Percentiles rank a stretch among this genome's conserved stretches.
These are phyloP conservation scores for Canis aureus DNA, from an alignment of 2,113 vertebrate species.

Conservation along the genomic window DNA sequence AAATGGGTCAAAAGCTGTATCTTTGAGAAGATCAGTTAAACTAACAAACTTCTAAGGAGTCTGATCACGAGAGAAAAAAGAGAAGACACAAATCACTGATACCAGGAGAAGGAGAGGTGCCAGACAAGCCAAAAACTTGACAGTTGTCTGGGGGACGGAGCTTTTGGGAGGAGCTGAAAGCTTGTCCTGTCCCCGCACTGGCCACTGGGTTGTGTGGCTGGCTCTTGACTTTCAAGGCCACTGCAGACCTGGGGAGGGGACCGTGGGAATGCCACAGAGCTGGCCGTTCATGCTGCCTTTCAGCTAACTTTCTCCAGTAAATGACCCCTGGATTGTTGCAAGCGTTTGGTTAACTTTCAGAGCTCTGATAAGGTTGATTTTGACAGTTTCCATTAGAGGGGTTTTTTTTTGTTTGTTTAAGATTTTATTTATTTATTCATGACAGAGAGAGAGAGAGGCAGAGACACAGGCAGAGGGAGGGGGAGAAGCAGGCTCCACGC, in stretches of 20 bases:
- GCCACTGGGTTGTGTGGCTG: background rate
- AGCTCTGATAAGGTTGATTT: background rate
- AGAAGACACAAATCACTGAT: background rate
- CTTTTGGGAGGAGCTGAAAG: background rate
- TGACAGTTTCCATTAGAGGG: background rate
- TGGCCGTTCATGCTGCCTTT: background rate
- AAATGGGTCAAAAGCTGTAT: background rate
- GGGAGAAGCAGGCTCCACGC: too few relatives aligned
- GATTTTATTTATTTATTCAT: too few relatives aligned
- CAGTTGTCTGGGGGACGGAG: background rate
- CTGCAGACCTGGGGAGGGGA: background rate
- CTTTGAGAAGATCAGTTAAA: background rate
- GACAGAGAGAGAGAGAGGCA: too few relatives aligned
- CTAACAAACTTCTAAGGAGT: background rate
- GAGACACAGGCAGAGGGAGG: too few relatives aligned
- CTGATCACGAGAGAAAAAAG: background rate
- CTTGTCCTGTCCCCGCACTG: rapidly evolving
- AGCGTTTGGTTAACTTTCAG: background rate
- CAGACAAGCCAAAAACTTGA: background rate
- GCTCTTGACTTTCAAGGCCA: background rate
- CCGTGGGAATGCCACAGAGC: background rate
- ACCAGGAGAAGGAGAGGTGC: background rate
- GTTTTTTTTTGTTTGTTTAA: too few relatives aligned
- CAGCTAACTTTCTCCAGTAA: background rate
- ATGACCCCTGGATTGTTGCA: background rate